Base-by-base conservation (phyloP, 1,140 invertebrate genomes). In the Lasioglossum albipes region DNA sequence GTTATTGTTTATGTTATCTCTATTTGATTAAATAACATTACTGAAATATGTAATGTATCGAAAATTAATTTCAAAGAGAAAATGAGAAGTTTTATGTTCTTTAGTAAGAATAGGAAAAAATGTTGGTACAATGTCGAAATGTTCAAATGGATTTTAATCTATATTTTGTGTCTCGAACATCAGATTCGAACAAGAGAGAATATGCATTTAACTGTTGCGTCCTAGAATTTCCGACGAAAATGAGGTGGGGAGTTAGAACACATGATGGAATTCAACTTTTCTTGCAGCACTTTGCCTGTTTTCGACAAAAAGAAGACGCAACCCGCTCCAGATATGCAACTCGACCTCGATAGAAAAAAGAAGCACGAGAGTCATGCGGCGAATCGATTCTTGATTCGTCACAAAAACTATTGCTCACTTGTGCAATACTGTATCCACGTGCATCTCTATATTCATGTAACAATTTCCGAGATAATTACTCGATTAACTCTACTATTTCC, bases 341-440 rank as follows among this genome's bases (percentile, higher is more conserved):
- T 42, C 66, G 20, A n/a, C 42, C 65, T 67, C 36, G n/a, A 45
- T 45, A 41, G 12, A 18, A 42, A 68, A 59, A 36, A 45, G 20
- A 59, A 61, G 59, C n/a, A 69, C 22, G 49, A 62, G 66, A 61
- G 75, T 76, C 22, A 49, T 69, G 66, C 54, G 27, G 54, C 31
- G 49, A 54, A 77, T 36, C 41, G 22, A 57, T 62, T 70, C 69
- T 62, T 61, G 54, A 61, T 68, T 70, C 52, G 54, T 20, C 20
- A 31, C 31, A 18, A 36, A 76, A 54, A 2, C 13, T 66, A 45
- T 75, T 45, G n/a, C n/a, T 45, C 22, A 20, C 61, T 75, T 41
- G 13, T n/a, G 18, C 9, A 41, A 36, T 13, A 54, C 16, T 42
- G 12, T 61, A 61, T 13, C 67, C n/a, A 18, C 67, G 7, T 36